Percentiles rank a stretch among this genome's conserved stretches.
Evolutionary conservation across 2,888 invertebrate genomes (phyloP).

Genomic region (Pristionchus entomophagus): DNA sequence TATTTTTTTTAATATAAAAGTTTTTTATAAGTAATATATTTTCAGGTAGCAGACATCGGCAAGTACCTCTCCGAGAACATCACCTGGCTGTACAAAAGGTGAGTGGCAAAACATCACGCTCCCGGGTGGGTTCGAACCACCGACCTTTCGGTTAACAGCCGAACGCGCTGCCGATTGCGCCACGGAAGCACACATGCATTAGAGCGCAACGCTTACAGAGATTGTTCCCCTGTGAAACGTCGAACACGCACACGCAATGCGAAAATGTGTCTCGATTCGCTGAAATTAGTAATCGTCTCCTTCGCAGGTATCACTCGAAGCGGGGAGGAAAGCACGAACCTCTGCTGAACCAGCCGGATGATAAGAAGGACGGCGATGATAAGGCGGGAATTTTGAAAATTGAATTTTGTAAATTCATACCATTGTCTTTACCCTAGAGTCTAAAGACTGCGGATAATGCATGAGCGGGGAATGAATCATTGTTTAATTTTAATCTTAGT

Average conservation of each 20-base stretch:
- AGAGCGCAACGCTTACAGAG: not conserved
- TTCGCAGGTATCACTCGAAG: constrained; percentile 5
- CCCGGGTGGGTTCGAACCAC: constrained; percentile 86
- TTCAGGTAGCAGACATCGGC: constrained; percentile 72
- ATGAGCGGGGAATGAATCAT: too few species aligned
- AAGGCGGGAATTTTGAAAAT: not conserved
- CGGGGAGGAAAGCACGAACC: constrained; percentile 40
- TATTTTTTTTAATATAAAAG: not conserved
- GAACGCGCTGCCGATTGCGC: constrained; percentile 61
- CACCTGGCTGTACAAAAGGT: constrained; percentile 72
- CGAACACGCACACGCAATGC: too few species aligned
- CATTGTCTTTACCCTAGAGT: not conserved
- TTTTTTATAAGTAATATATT: not conserved
- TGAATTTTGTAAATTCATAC: not conserved
- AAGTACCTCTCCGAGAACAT: constrained; percentile 76
- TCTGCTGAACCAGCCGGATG: constrained; percentile 9
- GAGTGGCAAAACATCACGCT: constrained; percentile 29
- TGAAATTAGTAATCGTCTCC: not conserved
- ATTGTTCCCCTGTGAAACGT: not conserved
- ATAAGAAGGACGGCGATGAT: constrained; percentile 23
- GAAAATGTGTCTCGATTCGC: too few species aligned
- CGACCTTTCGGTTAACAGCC: constrained; percentile 70
- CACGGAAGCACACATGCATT: constrained; percentile 52
- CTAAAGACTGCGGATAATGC: too few species aligned
- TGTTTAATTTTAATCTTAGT: too few species aligned